Base-by-base conservation (phyloP, 2,888 invertebrate species). In the Lottia gigantea region DNA sequence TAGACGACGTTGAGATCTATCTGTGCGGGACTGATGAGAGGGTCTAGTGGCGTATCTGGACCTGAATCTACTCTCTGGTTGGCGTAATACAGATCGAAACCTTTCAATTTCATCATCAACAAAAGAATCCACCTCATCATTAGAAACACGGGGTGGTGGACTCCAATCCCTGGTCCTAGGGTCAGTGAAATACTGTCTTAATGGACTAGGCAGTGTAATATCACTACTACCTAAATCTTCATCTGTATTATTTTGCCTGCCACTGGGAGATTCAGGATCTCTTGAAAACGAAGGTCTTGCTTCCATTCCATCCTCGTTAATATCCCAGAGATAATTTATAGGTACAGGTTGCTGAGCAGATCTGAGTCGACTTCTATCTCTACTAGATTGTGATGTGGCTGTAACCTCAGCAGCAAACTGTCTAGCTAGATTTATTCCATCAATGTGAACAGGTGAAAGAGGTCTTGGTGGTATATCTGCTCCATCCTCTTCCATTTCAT, bases 381-480 rank as follows among this genome's bases (percentile, higher is more conserved):
- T 64, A 16, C 64, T 31, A 25, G 19, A n/a, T 40, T 62, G 25
- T 2, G 75, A 62, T 31, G 70, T 63, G 45, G 71, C 67, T 7
- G 79, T 76, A n/a, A 74, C 73, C n/a, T 75, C 74, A 23, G 78
- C 69, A 62, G 83, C 83, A 71, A 82, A 83, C 70, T 81, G 76
- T 16, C 76, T 70, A 1, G 83, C 83, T 45, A 71, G 68, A 66
- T 71, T 76, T 47, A 83, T 72, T 11, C 76, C 78, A 64, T 81
- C 80, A 12, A 74, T 74, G 47, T 76, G 76, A 11, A 73, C 73
- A 14, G 82, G 82, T 46, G 82, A 81, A 11, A 63, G 70, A 45
- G 78, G 80, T 7, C 66, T 47, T n/a, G 19, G 46, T 11, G 45
- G 46, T 55, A 23, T 19, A 25, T 45, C 46, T 63, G 64, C 11